Base-by-base conservation (phyloP, 2,888 invertebrate genomes). In the Pseudococcus longispinus region DNA sequence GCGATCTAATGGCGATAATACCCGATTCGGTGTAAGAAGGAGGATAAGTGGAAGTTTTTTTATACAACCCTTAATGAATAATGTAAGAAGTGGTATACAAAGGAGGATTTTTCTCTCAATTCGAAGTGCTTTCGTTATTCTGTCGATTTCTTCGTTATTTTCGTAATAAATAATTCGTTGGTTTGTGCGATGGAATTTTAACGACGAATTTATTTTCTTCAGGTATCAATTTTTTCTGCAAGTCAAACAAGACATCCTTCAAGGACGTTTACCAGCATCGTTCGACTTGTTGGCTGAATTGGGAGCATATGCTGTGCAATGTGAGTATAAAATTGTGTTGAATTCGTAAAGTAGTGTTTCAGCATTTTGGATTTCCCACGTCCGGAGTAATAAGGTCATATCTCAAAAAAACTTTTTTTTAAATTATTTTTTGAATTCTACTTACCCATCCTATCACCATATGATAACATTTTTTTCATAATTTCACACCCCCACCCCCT, bases 161-260 rank as follows among this genome's bases (percentile, higher is more conserved):
- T 55, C 55, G 15, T 32, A 44, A 37, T 44, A 42, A 44, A 83
- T 42, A 44, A 46, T 9, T 46, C 15, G 15, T 46, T 11, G 1
- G 15, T 46, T 13, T 46, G 15, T 46, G 5, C 37, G 9, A 37
- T 37, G 3, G 0, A 83, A 32, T 74, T 26, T 11, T 32, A 80
- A 42, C 23, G 42, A 42, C 26, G 2, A 37, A 9, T 82, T 88
- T 89, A 89, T 89, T 89, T 89, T 89, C 91, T 91, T 32, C 92
- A 97, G 98, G 93, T 98, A 98, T 92, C 98, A 98, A 92, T 95
- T 98, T 91, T 98, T 98, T 91, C 93, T 98, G 90, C 98, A 98
- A 93, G 94, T 98, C 90, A 98, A 98, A 92, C 96, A 97, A 92
- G 98, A 98, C 91, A 96, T 98, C 89, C 93, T 98, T 86, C 97